phyloP scores from a whole-genome alignment of 1,140 invertebrate genomes.

The Trichomalopsis sarcophagae region DNA sequence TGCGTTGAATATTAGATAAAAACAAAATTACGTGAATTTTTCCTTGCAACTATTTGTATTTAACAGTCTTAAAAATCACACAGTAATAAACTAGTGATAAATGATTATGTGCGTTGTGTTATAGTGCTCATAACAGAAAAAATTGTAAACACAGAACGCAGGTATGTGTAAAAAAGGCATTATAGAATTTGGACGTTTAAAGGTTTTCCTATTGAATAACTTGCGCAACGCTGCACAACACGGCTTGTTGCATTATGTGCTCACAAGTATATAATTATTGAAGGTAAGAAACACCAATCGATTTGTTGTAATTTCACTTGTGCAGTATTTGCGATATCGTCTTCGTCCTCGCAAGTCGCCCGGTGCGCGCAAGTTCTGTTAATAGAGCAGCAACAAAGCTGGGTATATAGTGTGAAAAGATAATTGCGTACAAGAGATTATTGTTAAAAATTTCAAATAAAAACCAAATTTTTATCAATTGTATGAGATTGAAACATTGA shows the following conservation, averaged over 20 bases:
- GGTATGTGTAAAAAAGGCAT: neutral
- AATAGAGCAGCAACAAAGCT: neutral
- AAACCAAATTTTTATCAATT: neutral
- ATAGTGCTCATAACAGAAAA: neutral
- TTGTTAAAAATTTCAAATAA: neutral
- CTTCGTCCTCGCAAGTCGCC: too few species aligned
- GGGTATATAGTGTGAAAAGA: neutral
- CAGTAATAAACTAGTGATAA: too few species aligned
- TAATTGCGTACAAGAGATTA: neutral
- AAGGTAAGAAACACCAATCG: neutral
- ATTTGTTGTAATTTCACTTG: neutral
- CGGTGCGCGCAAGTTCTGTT: neutral
- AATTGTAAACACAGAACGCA: neutral
- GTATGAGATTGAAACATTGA: neutral
- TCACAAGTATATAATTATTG: neutral
- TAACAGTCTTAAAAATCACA: neutral
- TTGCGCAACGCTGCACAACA: neutral
- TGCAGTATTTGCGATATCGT: neutral
- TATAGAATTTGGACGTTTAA: neutral
- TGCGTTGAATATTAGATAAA: neutral
- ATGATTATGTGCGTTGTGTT: too few species aligned
- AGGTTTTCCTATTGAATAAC: neutral
- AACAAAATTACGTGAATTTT: conserved; percentile 4
- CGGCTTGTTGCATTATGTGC: neutral
- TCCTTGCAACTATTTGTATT: conserved; percentile 4